Evolutionary conservation across 2,888 invertebrate species (phyloP), one percentile per base, ranked within the genome.

Genomic region (Sphinx pinastri): DNA sequence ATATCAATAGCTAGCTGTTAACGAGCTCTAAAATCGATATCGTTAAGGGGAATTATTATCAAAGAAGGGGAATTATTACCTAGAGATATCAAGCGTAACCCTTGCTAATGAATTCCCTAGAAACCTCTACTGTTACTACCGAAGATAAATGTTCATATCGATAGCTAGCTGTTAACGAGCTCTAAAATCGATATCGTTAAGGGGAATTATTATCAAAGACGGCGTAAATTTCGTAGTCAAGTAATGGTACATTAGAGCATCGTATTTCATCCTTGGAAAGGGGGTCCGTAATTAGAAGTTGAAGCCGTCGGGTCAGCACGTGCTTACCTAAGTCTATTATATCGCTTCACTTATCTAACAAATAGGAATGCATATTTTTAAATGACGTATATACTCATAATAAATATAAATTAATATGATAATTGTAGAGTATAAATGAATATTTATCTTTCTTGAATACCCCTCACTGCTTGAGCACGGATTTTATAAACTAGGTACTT

Each of bases 1-100:
- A 13, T 57, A 57, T 11, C 25, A 12, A 57, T 57, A 25, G 19
- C 13, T 57, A 57, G 12, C 25, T 25, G 57, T 57, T 57, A 57
- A 57, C 25, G 57, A 57, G 57, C 57, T 57, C 25, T 57, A 57
- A 57, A 57, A 25, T 57, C 57, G 25, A 57, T 57, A 19, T n/a
- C n/a, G n/a, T n/a, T n/a, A n/a, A n/a, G n/a, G n/a, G n/a, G n/a
- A n/a, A n/a, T n/a, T n/a, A n/a, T n/a, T n/a, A n/a, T n/a, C n/a
- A n/a, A n/a, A n/a, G n/a, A n/a, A n/a, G n/a, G n/a, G n/a, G n/a
- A n/a, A n/a, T n/a, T n/a, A n/a, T n/a, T 8, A 38, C 38, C 0
- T 8, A 38, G 38, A 38, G 38, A 38, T 38, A 38, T 38, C 7
- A 38, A 38, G 38, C 38, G 38, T 38, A 38, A 38, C 57, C 25